Evolutionary conservation across 1,140 invertebrate species (phyloP).

Genomic region (Mizuhopecten yessoensis): DNA sequence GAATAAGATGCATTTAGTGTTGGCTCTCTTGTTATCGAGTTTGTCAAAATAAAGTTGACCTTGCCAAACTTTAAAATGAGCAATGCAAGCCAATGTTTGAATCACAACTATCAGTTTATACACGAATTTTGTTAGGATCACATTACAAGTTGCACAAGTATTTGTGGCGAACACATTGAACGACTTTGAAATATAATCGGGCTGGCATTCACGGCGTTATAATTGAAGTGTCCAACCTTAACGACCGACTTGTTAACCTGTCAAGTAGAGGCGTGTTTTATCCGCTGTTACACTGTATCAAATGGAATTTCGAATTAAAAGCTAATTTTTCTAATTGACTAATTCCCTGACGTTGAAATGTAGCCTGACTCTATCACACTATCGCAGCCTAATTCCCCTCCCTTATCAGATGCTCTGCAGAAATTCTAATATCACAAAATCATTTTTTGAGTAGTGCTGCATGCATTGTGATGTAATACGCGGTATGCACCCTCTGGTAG

Average conservation of each 20-base stretch:
- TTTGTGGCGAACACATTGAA: too few species aligned
- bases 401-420: neutral
- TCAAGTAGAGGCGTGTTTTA: neutral
- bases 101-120: too few species aligned
- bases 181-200: too few species aligned
- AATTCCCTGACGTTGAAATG: neutral
- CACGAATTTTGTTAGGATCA: too few species aligned
- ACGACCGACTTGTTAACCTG: neutral
- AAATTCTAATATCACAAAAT: neutral
- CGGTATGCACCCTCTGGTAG: neutral
- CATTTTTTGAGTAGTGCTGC: neutral
- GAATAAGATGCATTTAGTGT: too few species aligned
- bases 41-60: too few species aligned
- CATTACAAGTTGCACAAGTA: too few species aligned
- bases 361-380: neutral
- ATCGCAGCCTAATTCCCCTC: neutral
- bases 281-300: neutral
- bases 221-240: too few species aligned
- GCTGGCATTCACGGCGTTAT: too few species aligned
- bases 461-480: neutral
- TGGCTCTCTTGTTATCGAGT: too few species aligned
- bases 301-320: neutral
- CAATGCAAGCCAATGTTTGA: too few species aligned
- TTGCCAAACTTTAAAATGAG: too few species aligned
- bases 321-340: neutral